Evolutionary conservation across 2,888 invertebrate species (phyloP), one percentile per base, ranked within the genome.

Genomic region (Epinotia nisella): DNA sequence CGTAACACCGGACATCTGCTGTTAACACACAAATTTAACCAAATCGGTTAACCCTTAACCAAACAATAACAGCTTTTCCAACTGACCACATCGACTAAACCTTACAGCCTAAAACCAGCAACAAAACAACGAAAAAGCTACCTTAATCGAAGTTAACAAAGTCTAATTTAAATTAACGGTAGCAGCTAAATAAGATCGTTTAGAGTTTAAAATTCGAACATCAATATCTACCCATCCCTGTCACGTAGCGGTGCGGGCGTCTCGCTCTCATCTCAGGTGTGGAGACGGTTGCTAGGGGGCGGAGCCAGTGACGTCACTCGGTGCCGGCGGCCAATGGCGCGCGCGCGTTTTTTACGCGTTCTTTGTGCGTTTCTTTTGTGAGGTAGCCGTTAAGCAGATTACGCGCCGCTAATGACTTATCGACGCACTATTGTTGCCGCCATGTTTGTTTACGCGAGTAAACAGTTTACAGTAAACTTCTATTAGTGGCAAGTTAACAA

Each of bases 21-120:
- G 88, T 91, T 90, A 90, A 88, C 90, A 89, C 90, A 91, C 91
- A 89, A 92, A 92, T 91, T 90, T 91, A 92, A 92, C 92, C 91
- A 92, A 93, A 92, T 92, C 90, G 92, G 92, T 93, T 92, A 92
- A 92, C 93, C 93, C 88, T 86, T 90, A 91, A 90, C 91, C 91
- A 91, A 93, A 93, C 93, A 93, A 93, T 92, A 93, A 92, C 92
- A 93, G 91, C 91, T 92, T 90, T 90, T 87, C 89, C 90, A 89
- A 89, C 88, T 91, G 92, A 92, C 91, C 91, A 88, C 83, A 80
- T 76, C 76, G 71, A 74, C 74, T 76, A 78, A 76, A 74, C 74
- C 71, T 76, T 76, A 41, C 70, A 76, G 71, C 80, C 60, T 77
- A 83, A 77, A 75, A 66, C 69, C 35, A 55, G 15, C 17, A 2